Evolutionary conservation across 2,888 invertebrate genomes (phyloP).

Genomic region (Drosophila cognata): DNA sequence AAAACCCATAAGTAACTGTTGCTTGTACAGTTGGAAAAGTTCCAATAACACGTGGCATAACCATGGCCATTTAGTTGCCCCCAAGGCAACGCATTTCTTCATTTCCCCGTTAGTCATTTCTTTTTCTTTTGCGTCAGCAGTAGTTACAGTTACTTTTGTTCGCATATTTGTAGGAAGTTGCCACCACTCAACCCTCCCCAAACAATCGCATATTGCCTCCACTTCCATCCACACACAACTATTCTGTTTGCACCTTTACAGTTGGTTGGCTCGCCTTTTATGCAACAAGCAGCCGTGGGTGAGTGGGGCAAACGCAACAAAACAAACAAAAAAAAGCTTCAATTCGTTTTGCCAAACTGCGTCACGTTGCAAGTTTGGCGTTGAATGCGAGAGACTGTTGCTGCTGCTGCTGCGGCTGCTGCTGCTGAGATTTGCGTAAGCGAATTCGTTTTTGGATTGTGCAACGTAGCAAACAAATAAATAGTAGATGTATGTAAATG

Average conservation of each 20-base stretch:
- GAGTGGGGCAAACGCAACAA: slow-evolving; percentile 24
- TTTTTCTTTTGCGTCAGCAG: slow-evolving; percentile 3
- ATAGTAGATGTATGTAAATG: slow-evolving; percentile 51
- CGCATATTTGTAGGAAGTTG: slow-evolving; percentile 3
- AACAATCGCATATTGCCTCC: background rate
- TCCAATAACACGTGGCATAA: background rate
- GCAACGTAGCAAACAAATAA: slow-evolving; percentile 54
- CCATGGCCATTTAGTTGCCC: background rate
- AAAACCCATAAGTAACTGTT: background rate
- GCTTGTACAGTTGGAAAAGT: background rate
- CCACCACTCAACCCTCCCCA: background rate
- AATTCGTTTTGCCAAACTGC: slow-evolving; percentile 75
- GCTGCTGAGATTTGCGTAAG: slow-evolving; percentile 75
- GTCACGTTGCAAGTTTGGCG: slow-evolving; percentile 74
- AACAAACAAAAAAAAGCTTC: slow-evolving; percentile 35
- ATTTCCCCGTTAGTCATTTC: background rate
- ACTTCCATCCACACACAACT: background rate
- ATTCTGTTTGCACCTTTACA: slow-evolving; percentile 53
- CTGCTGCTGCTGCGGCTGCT: slow-evolving; percentile 19
- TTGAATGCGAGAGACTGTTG: slow-evolving; percentile 14
- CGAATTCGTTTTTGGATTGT: slow-evolving; percentile 68
- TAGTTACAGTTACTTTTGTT: slow-evolving; percentile 36
- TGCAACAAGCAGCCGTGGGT: slow-evolving; percentile 63
- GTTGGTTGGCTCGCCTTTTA: slow-evolving; percentile 60
- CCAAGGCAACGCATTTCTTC: slow-evolving; percentile 11